These are phyloP conservation scores for Cochlearius cochlearius DNA, from an alignment of 2,113 vertebrate species.

Conservation along the genomic window DNA sequence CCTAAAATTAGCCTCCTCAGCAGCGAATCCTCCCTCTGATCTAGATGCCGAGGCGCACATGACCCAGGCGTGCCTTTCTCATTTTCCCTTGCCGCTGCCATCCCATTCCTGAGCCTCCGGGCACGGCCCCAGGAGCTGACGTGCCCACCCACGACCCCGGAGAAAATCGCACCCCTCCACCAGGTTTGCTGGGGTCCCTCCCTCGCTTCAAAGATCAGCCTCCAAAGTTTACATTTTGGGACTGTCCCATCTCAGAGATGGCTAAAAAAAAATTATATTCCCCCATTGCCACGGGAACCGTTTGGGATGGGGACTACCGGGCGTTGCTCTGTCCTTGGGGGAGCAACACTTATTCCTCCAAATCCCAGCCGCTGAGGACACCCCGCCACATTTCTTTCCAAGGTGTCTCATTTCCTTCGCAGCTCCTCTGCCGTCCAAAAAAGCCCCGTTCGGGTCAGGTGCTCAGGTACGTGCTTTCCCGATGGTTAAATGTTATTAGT, in stretches of 20 bases:
- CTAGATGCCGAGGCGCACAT: not conserved
- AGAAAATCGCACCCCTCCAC: not conserved
- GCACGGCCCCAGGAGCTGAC: rapidly evolving
- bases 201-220: not conserved
- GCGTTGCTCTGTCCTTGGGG: not conserved
- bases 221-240: not conserved
- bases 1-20: slow-evolving; percentile 40
- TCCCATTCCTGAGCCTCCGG: not conserved
- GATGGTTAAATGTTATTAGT: not conserved
- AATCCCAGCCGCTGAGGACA: rapidly evolving
- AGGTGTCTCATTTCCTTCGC: not conserved
- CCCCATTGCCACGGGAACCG: rapidly evolving
- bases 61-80: slow-evolving; percentile 12
- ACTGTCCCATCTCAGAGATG: not conserved
- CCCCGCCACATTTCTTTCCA: rapidly evolving
- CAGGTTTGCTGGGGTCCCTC: not conserved
- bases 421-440: not conserved
- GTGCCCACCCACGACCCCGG: rapidly evolving
- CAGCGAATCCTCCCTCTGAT: slow-evolving; percentile 1
- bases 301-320: not conserved
- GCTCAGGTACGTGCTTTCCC: not conserved
- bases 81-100: not conserved
- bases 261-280: not conserved
- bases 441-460: not conserved
- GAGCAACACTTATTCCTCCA: not conserved